phyloP scores from a whole-genome alignment of 2,888 invertebrate species.

The Margaritifera margaritifera region DNA sequence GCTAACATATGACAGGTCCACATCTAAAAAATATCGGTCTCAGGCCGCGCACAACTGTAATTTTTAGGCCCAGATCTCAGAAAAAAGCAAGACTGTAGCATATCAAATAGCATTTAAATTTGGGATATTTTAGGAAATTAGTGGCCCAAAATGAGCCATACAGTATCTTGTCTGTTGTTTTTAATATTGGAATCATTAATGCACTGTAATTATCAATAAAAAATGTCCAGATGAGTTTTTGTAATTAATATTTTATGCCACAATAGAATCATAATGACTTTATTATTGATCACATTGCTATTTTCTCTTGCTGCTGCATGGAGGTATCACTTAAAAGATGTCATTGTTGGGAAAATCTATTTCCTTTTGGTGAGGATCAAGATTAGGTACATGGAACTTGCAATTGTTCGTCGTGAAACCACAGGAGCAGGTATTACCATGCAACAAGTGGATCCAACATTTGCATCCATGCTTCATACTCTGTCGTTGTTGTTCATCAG shows the following conservation, averaged over 20 bases:
- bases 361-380: conserved; percentile 98
- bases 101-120: too few relatives aligned
- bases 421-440: conserved; percentile 83
- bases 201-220: too few relatives aligned
- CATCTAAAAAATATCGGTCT: too few relatives aligned
- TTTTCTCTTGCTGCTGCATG: conserved; percentile 22
- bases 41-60: too few relatives aligned
- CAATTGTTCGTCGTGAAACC: conserved; percentile 98
- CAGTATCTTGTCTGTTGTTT: too few relatives aligned
- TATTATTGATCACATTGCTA: not conserved
- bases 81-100: too few relatives aligned
- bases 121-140: too few relatives aligned
- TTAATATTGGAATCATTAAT: too few relatives aligned
- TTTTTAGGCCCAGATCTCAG: too few relatives aligned
- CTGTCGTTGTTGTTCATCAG: not conserved
- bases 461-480: not conserved
- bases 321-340: conserved; percentile 97
- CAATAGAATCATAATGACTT: not conserved
- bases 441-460: not conserved
- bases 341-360: conserved; percentile 99
- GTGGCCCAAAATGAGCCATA: too few relatives aligned
- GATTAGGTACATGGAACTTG: conserved; percentile 99
- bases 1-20: too few relatives aligned
- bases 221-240: too few relatives aligned
- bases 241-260: not conserved